Percentiles rank a stretch among this genome's conserved stretches.
These are phyloP conservation scores for Epistrophe grossulariae DNA, from an alignment of 2,888 invertebrate genomes.

Conservation along the genomic window DNA sequence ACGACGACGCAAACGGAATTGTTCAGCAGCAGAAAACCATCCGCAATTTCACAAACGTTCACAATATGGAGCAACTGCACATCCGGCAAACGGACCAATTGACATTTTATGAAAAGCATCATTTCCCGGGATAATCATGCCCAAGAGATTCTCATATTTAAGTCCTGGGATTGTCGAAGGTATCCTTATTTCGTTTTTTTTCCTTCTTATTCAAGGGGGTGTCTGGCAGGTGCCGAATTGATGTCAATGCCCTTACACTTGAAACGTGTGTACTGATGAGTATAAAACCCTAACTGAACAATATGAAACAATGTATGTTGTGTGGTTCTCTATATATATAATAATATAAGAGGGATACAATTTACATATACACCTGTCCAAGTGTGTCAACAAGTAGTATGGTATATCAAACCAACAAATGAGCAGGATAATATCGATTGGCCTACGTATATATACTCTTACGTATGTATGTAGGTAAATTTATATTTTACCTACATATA, in stretches of 20 bases:
- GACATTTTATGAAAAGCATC: slow-evolving; percentile 52
- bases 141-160: slow-evolving; percentile 42
- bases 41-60: slow-evolving; percentile 51
- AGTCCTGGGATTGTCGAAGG: slow-evolving; percentile 32
- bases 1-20: slow-evolving; percentile 39
- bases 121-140: slow-evolving; percentile 63
- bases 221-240: slow-evolving; percentile 42
- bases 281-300: slow-evolving; percentile 32
- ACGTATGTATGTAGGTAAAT: background rate
- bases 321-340: background rate
- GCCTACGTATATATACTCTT: background rate
- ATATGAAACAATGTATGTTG: slow-evolving; percentile 35
- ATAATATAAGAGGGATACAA: slow-evolving; percentile 33
- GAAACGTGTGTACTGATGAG: slow-evolving; percentile 18
- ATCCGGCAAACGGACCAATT: slow-evolving; percentile 63
- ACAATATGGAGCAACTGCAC: slow-evolving; percentile 60
- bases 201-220: slow-evolving; percentile 16
- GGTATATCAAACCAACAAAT: slow-evolving; percentile 29
- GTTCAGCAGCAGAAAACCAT: slow-evolving; percentile 38
- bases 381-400: slow-evolving; percentile 72
- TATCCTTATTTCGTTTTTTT: slow-evolving; percentile 12
- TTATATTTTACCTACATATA: background rate
- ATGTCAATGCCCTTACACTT: slow-evolving; percentile 67
- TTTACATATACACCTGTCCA: slow-evolving; percentile 62
- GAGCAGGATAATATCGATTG: slow-evolving; percentile 55